Conservation (phyloP, 2,113 vertebrate genomes). For the human region GRCh38 chr4:22467501-22468000, state of each 20-base stretch:
- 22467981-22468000: not conserved
- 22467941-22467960: not conserved
- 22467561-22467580: conserved; percentile 65
- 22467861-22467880: not conserved
- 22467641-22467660: conserved; percentile 61
- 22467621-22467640: conserved; percentile 64
- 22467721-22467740: conserved; percentile 58
- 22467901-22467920: not conserved
- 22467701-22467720: conserved; percentile 69
- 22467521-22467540: conserved; percentile 51
- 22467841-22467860: not conserved
- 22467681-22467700: conserved; percentile 68
- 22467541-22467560: conserved; percentile 32
- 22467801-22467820: not conserved
- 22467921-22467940: not conserved
- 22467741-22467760: conserved; percentile 19
- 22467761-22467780: not conserved
- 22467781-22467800: not conserved
- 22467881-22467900: conserved; percentile 17
- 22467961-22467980: not conserved
- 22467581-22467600: conserved; percentile 56
- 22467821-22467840: not conserved
- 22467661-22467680: conserved; percentile 62
- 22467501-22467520: conserved; percentile 60
- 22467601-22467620: conserved; percentile 72